phyloP scores from a whole-genome alignment of 2,888 invertebrate species.

The Tenthredo mesomela region DNA sequence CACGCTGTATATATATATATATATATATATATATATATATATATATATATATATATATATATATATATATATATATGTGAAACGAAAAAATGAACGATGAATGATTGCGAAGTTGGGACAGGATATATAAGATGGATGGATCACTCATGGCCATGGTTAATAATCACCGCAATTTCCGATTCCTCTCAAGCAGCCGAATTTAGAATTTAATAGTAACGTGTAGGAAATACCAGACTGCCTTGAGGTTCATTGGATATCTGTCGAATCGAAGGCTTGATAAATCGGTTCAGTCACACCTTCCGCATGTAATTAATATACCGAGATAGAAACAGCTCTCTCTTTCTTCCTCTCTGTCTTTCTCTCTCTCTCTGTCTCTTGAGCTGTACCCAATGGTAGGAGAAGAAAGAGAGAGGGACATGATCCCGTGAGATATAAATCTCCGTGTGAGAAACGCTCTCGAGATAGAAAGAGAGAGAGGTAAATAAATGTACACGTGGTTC shows the following conservation, averaged over 20 bases:
- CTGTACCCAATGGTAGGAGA: background rate
- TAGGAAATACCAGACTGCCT: constrained; percentile 14
- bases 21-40: background rate
- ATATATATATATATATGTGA: background rate
- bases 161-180: constrained; percentile 16
- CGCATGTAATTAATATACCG: constrained; percentile 35
- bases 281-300: constrained; percentile 43
- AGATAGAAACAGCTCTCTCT: constrained; percentile 37
- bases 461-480: constrained; percentile 11
- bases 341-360: constrained; percentile 31
- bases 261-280: constrained; percentile 24
- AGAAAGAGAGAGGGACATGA: constrained; percentile 1
- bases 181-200: constrained; percentile 5
- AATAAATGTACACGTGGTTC: constrained; percentile 45
- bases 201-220: constrained; percentile 1
- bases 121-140: constrained; percentile 30
- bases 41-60: background rate
- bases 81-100: background rate
- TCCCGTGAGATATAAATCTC: constrained; percentile 37
- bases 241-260: constrained; percentile 13
- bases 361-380: constrained; percentile 47
- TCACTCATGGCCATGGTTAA: background rate
- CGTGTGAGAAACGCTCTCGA: constrained; percentile 6
- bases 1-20: too few species aligned
- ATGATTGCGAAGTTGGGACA: background rate